Conservation (phyloP, 2,113 vertebrate genomes). For the Bostrychus sinensis region DNA sequence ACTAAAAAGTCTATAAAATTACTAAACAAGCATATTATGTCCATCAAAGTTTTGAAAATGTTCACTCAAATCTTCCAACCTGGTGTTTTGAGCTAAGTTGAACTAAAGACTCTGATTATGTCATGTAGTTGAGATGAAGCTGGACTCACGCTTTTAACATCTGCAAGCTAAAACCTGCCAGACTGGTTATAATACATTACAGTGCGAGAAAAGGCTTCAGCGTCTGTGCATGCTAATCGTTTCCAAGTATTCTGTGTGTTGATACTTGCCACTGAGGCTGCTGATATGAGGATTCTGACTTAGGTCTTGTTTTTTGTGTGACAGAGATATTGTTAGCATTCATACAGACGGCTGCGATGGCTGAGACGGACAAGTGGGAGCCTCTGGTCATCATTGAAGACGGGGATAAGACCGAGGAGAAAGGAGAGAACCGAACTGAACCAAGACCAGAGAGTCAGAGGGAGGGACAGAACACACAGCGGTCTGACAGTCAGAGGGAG, state of each 20-base stretch:
- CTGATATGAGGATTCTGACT: neutral
- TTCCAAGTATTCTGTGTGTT: conserved; percentile 4
- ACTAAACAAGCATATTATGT: no score
- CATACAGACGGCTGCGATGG: conserved; percentile 53
- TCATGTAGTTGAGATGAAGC: neutral
- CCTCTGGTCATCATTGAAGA: conserved; percentile 71
- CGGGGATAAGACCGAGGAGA: conserved; percentile 41
- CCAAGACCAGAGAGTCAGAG: neutral
- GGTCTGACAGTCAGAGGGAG: no score
- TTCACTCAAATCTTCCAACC: no score
- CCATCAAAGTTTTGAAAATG: no score
- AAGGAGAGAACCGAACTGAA: neutral
- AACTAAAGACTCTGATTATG: neutral
- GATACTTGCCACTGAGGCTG: neutral
- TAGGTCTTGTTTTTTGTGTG: conserved; percentile 25
- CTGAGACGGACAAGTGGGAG: conserved; percentile 52
- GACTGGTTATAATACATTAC: conserved; percentile 51
- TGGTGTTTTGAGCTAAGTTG: no score
- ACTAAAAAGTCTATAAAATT: no score
- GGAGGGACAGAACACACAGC: no score
- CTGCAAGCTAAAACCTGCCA: conserved; percentile 46
- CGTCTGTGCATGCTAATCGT: neutral
- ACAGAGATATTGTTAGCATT: conserved; percentile 33
- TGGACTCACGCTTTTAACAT: conserved; percentile 37
- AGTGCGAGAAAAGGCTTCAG: conserved; percentile 9